Evolutionary conservation across 2,797 vertebrate genomes (phyloP).

Genomic region (Emydoidea blandingii): DNA sequence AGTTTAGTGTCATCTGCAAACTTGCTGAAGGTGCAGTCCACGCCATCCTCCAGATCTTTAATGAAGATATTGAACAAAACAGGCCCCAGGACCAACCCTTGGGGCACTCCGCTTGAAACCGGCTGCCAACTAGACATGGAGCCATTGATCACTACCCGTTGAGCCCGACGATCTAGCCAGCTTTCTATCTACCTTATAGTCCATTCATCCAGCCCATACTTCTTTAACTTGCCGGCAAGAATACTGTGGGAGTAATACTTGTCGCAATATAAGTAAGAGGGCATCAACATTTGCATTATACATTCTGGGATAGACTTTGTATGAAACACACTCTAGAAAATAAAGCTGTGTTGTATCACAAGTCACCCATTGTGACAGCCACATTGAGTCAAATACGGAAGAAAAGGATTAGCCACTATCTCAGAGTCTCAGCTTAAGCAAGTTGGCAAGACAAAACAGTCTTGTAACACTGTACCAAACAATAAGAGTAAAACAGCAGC

Average conservation of each 20-base stretch:
- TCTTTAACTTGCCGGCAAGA: no score
- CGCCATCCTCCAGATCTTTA: no score
- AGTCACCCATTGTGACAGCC: background rate
- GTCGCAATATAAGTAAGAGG: background rate
- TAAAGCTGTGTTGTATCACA: accelerated
- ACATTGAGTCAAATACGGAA: background rate
- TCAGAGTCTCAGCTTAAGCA: background rate
- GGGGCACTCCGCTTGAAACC: no score
- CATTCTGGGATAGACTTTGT: background rate
- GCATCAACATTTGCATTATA: background rate
- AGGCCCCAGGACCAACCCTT: no score
- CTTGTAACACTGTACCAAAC: background rate
- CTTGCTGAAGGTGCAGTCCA: no score
- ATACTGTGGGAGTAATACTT: background rate
- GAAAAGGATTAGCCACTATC: background rate
- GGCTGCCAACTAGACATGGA: no score
- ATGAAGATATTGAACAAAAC: no score
- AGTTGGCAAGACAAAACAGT: background rate
- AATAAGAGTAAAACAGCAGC: background rate
- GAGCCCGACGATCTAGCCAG: no score
- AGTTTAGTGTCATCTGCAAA: no score
- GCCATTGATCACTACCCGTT: no score
- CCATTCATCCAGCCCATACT: no score
- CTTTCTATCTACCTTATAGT: no score
- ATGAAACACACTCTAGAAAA: background rate